Evolutionary conservation across 2,797 vertebrate genomes (phyloP).

Genomic region (Choloepus didactylus): DNA sequence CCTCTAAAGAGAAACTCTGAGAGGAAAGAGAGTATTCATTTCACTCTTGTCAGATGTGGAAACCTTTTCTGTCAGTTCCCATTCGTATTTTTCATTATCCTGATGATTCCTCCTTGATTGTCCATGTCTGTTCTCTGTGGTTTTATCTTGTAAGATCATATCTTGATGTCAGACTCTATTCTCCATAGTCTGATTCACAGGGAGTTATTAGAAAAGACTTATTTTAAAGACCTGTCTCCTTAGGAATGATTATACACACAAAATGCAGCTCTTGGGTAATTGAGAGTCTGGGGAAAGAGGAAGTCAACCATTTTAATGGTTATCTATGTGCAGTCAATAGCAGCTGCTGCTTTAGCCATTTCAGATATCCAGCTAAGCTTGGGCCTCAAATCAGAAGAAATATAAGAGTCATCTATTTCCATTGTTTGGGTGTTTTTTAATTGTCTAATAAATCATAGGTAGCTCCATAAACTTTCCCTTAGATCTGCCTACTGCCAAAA

Average conservation of each 20-base stretch:
- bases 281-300: conserved; percentile 73
- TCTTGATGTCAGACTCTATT: conserved; percentile 77
- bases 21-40: background rate
- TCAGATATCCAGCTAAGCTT: conserved; percentile 48
- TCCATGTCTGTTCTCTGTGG: conserved; percentile 66
- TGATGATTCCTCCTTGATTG: conserved; percentile 59
- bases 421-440: conserved; percentile 70
- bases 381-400: conserved; percentile 59
- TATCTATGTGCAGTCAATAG: conserved; percentile 64
- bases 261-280: conserved; percentile 74
- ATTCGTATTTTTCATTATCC: conserved; percentile 72
- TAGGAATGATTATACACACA: conserved; percentile 71
- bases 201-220: conserved; percentile 80
- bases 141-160: conserved; percentile 78
- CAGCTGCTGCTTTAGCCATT: conserved; percentile 59
- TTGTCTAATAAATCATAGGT: conserved; percentile 68
- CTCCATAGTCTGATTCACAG: conserved; percentile 79
- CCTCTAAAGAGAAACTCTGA: conserved; percentile 45
- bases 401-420: conserved; percentile 33
- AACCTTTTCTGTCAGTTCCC: background rate
- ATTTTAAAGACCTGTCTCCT: conserved; percentile 77
- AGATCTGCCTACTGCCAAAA: conserved; percentile 55
- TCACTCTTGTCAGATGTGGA: conserved; percentile 13
- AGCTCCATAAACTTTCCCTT: conserved; percentile 48
- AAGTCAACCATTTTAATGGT: conserved; percentile 73